Evolutionary conservation across 2,888 invertebrate species (phyloP), one percentile per base, ranked within the genome.

Genomic region (Lepidonotus clava): DNA sequence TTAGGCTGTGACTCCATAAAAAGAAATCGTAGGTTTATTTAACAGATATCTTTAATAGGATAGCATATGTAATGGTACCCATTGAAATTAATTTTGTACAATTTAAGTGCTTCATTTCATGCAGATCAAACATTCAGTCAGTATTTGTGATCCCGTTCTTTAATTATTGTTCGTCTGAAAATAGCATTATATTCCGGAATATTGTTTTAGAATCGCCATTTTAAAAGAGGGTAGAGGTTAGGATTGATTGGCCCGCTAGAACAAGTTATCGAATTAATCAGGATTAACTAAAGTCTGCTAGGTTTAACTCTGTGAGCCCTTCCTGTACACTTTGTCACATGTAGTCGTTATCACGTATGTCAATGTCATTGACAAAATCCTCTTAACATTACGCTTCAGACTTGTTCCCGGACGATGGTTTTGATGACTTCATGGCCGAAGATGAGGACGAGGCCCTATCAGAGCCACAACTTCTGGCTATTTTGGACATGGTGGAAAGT

Each of bases 401-500:
- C 46, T 18, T 46, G 8, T 46, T 71, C 36, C 8, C 71, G 21
- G 71, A 71, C 5, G 71, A 71, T 21, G 36, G 8, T 1, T 71
- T 71, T 38, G 71, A 71, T 18, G 71, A 71, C 38, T 71, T 71
- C 38, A 71, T 71, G 71, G 36, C 5, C 14, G 71, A 71, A 8
- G 71, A 80, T n/a, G 80, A 80, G n/a, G 83, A 83, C 28, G 83
- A 83, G 34, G 36, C 32, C 8, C 21, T 56, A 28, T 41, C 53
- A 34, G 83, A 83, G 34, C 36, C 8, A 8, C 53, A 83, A 32
- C 56, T 83, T 14, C 34, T 83, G 24, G 83, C 53, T 14, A 36
- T 83, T 18, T 36, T 83, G 56, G 61, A 83, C 34, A 36, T 46
- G 2, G 83, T 83, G 34, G 83, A 83, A 38, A 56, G 83, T 83